A percentile compares a stretch with the other conserved stretches of the same genome.
These are phyloP conservation scores for Eclectus roratus DNA, from an alignment of 2,113 vertebrate genomes.

Conservation along the genomic window DNA sequence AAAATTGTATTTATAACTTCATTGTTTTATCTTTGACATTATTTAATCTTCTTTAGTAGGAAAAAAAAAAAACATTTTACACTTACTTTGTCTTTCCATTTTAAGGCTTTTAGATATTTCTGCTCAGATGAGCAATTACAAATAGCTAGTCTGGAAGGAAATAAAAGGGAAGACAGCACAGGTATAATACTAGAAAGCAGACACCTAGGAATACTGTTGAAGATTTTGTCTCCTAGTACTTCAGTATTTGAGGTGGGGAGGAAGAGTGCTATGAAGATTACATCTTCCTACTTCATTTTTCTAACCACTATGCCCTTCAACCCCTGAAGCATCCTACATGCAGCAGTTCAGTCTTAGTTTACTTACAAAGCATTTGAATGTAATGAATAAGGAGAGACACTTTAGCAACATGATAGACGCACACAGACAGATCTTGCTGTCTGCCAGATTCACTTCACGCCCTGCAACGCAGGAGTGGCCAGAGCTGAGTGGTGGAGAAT, in stretches of 20 bases:
- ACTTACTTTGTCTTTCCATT: not conserved
- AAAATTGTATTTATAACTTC: not conserved
- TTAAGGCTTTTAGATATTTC: not conserved
- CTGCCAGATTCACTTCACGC: slow-evolving; percentile 41
- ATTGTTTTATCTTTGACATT: not conserved
- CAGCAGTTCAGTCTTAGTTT: slow-evolving; percentile 10
- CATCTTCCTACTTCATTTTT: not conserved
- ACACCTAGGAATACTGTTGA: not conserved
- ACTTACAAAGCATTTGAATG: slow-evolving; percentile 36
- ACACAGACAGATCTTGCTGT: slow-evolving; percentile 33
- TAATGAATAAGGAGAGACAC: slow-evolving; percentile 57
- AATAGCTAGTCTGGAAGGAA: not conserved
- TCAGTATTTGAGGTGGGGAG: not conserved
- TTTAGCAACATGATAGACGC: slow-evolving; percentile 29
- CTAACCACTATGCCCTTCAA: not conserved
- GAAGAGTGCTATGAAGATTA: not conserved
- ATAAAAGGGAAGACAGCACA: not conserved
- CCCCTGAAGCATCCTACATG: not conserved
- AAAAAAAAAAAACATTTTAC: not conserved
- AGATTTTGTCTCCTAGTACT: not conserved
- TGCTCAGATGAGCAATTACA: not conserved
- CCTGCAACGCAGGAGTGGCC: slow-evolving; percentile 9
- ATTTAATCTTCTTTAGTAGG: not conserved
- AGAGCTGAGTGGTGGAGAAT: not conserved
- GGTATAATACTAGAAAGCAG: not conserved